Conservation (phyloP, 2,113 vertebrate genomes). For the Fulmarus glacialis region DNA sequence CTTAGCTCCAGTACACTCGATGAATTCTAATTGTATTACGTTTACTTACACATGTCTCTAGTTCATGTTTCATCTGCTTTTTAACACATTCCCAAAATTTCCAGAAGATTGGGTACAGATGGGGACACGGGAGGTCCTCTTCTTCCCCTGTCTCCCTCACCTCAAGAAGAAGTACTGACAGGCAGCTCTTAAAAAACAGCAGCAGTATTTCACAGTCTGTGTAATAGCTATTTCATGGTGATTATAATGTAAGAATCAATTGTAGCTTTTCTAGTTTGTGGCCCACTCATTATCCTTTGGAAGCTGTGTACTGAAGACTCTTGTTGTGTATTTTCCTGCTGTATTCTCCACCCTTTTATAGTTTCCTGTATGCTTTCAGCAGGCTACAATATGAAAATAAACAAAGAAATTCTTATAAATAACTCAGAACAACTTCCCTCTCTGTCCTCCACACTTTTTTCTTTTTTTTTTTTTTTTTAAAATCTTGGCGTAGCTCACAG, state of each 20-base stretch:
- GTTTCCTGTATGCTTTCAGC: background rate
- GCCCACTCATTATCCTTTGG: background rate
- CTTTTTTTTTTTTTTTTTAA: background rate
- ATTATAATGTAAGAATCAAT: background rate
- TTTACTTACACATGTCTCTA: constrained; percentile 35
- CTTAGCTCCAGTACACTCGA: constrained; percentile 15
- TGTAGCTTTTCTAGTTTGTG: background rate
- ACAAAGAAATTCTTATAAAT: background rate
- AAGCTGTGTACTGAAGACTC: background rate
- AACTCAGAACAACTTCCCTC: background rate
- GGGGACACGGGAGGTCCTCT: background rate
- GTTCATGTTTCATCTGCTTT: background rate
- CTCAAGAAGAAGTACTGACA: background rate
- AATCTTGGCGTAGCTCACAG: background rate
- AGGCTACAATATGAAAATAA: background rate
- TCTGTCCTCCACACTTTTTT: background rate
- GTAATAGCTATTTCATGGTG: background rate
- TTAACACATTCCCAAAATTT: background rate
- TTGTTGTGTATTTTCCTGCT: background rate
- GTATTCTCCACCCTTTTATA: background rate
- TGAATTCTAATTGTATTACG: constrained; percentile 23
- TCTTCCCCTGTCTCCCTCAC: background rate
- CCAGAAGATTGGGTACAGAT: background rate
- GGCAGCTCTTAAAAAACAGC: background rate
- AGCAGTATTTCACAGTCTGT: background rate